phyloP scores from a whole-genome alignment of 2,797 vertebrate species.

The Scarus forsteni region DNA sequence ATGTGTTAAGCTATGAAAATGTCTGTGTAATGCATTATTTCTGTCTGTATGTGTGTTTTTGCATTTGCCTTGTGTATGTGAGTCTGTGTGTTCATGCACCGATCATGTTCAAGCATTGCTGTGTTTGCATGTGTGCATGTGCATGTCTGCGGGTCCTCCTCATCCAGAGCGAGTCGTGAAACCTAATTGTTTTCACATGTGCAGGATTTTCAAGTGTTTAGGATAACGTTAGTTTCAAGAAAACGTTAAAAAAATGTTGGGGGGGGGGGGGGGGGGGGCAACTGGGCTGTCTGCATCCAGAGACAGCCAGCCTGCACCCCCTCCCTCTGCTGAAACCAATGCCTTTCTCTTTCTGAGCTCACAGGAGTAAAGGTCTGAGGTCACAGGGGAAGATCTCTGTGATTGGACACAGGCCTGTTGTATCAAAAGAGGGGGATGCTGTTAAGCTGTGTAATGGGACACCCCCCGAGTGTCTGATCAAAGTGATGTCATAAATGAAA shows the following conservation, averaged over 20 bases:
- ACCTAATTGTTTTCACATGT: constrained; percentile 86
- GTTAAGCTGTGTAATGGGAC: constrained; percentile 62
- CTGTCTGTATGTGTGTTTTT: not conserved
- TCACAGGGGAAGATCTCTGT: constrained; percentile 76
- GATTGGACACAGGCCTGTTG: constrained; percentile 82
- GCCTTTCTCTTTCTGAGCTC: constrained; percentile 76
- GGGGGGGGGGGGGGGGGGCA: not conserved
- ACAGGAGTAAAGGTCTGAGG: constrained; percentile 76
- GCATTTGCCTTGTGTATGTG: not conserved
- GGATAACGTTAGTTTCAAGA: constrained; percentile 81
- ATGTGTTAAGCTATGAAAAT: constrained; percentile 3
- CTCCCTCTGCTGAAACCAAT: constrained; percentile 73
- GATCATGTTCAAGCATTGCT: constrained; percentile 4
- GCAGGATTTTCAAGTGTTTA: constrained; percentile 84
- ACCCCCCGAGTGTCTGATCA: constrained; percentile 61
- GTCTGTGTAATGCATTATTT: constrained; percentile 1
- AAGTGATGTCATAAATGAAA: constrained; percentile 76
- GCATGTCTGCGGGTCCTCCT: constrained; percentile 66
- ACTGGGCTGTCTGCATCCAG: constrained; percentile 56
- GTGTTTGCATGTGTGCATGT: constrained; percentile 43
- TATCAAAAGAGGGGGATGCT: constrained; percentile 68
- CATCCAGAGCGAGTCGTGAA: constrained; percentile 76
- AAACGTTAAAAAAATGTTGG: constrained; percentile 50
- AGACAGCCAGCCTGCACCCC: constrained; percentile 61
- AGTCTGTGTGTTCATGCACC: constrained; percentile 22